Conservation (phyloP, 2,113 vertebrate species). For the Lamprotornis superbus region DNA sequence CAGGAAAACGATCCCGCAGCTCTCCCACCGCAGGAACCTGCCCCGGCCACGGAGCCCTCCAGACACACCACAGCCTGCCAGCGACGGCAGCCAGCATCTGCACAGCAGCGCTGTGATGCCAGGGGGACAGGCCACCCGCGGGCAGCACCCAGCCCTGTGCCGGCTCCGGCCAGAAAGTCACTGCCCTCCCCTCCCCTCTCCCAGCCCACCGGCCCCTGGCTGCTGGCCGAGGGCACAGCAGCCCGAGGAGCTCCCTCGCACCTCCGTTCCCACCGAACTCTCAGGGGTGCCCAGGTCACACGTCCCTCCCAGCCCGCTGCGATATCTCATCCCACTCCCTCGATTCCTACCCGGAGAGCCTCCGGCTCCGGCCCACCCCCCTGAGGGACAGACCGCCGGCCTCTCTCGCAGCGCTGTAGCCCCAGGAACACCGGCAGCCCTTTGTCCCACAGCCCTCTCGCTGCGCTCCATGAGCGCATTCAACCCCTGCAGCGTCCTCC, state of each 20-base stretch:
- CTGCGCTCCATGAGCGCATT: rapidly evolving
- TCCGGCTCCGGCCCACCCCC: neutral
- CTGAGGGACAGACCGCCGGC: neutral
- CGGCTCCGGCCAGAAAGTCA: neutral
- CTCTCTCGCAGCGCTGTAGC: neutral
- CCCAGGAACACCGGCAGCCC: neutral
- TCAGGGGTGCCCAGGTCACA: neutral
- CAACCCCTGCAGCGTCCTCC: neutral
- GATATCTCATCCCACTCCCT: rapidly evolving
- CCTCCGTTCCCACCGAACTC: neutral
- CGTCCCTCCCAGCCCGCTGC: rapidly evolving
- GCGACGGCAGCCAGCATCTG: neutral
- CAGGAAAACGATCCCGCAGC: neutral
- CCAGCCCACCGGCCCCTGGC: rapidly evolving
- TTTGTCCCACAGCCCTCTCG: neutral
- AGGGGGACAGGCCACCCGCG: rapidly evolving
- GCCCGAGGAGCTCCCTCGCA: neutral
- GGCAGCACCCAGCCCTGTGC: neutral
- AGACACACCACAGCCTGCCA: rapidly evolving
- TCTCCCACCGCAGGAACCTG: neutral
- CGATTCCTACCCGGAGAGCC: rapidly evolving
- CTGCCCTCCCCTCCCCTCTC: no score
- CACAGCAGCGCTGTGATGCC: neutral
- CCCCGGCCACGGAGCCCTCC: neutral
- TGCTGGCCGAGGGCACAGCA: neutral